These are phyloP conservation scores for Monopterus albus DNA, from an alignment of 2,113 vertebrate species.

Conservation along the genomic window DNA sequence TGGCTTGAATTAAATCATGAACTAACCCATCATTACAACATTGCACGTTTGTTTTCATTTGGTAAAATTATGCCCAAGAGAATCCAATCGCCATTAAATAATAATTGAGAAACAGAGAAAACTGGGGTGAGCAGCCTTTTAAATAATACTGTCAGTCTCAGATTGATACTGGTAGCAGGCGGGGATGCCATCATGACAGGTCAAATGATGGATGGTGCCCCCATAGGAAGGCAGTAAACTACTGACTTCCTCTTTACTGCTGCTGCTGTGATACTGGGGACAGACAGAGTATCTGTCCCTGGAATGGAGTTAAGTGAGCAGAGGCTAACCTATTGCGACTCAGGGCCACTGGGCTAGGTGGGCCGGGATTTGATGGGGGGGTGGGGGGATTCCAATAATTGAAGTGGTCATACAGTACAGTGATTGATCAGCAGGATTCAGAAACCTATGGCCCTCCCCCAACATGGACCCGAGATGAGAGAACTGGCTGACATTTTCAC, in stretches of 20 bases:
- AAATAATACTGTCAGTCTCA: slow-evolving; percentile 8
- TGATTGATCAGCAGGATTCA: slow-evolving; percentile 29
- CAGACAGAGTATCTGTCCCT: slow-evolving; percentile 68
- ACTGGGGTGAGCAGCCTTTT: background rate
- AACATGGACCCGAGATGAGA: slow-evolving; percentile 32
- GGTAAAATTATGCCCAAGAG: background rate
- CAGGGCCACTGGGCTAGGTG: slow-evolving; percentile 47
- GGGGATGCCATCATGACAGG: slow-evolving; percentile 59
- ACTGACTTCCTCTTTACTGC: slow-evolving; percentile 64
- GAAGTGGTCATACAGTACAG: slow-evolving; percentile 7
- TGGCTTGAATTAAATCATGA: slow-evolving; percentile 27
- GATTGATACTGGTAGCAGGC: slow-evolving; percentile 31
- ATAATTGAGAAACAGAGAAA: background rate
- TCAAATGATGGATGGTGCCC: slow-evolving; percentile 67
- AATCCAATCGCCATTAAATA: slow-evolving; percentile 12
- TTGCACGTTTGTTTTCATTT: slow-evolving; percentile 10
- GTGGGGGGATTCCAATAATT: slow-evolving; percentile 15
- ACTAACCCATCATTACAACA: slow-evolving; percentile 12
- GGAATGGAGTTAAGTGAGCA: slow-evolving; percentile 48
- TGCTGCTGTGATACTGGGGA: slow-evolving; percentile 63
- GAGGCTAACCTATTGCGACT: slow-evolving; percentile 20
- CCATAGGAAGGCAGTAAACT: slow-evolving; percentile 66
- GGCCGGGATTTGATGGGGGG: slow-evolving; percentile 17
- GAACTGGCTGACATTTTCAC: slow-evolving; percentile 26
- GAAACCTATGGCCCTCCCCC: slow-evolving; percentile 27